These are phyloP conservation scores for Melitaea athalia DNA, from an alignment of 2,888 invertebrate species.

Conservation along the genomic window DNA sequence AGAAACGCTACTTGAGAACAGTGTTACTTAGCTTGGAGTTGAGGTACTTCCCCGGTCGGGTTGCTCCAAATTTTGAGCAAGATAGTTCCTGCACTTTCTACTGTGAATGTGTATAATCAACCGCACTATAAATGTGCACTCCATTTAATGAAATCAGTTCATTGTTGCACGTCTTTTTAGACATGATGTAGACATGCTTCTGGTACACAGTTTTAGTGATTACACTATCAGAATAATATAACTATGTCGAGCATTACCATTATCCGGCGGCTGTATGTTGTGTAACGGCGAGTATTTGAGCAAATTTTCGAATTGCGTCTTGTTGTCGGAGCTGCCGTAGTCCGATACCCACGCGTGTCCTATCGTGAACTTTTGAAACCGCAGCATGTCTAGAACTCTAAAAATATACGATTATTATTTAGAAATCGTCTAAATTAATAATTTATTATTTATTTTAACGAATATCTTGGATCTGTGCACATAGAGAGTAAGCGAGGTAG, in stretches of 20 bases:
- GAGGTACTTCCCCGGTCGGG: too few species aligned
- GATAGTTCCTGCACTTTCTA: too few species aligned
- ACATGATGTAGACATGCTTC: too few species aligned
- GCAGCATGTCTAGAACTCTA: slow-evolving; percentile 98
- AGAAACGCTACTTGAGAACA: too few species aligned
- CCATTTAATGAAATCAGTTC: too few species aligned
- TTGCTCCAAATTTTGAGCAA: too few species aligned
- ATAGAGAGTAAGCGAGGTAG: slow-evolving; percentile 58
- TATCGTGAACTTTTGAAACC: slow-evolving; percentile 99
- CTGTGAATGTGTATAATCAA: too few species aligned
- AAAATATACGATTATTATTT: slow-evolving; percentile 11
- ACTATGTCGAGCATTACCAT: slow-evolving; percentile 50
- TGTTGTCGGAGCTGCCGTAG: slow-evolving; percentile 94
- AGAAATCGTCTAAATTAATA: not conserved
- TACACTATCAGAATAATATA: not conserved
- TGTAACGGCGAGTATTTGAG: slow-evolving; percentile 96
- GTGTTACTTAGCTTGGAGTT: too few species aligned
- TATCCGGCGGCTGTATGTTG: slow-evolving; percentile 88
- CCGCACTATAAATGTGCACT: too few species aligned
- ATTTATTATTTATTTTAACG: not conserved
- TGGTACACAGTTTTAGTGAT: too few species aligned
- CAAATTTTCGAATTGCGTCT: slow-evolving; percentile 92
- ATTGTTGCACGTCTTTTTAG: too few species aligned
- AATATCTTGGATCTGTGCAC: too few species aligned
- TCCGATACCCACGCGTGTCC: slow-evolving; percentile 98